phyloP scores from a whole-genome alignment of 2,888 invertebrate species.

The Cheilosia pagana region DNA sequence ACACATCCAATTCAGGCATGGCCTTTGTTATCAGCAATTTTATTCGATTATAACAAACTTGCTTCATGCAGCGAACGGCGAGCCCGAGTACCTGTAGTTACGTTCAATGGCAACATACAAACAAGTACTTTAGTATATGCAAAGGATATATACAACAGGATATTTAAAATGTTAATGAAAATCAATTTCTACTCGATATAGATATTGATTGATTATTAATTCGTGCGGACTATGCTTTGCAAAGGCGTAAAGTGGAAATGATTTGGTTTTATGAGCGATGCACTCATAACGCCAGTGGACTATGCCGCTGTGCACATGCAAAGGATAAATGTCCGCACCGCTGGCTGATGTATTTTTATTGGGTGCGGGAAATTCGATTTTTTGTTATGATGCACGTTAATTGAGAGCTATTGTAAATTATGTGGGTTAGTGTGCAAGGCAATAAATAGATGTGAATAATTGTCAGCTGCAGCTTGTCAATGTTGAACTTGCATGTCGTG shows the following conservation, averaged over 20 bases:
- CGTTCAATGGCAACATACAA: background rate
- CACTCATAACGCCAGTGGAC: background rate
- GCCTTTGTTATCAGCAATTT: slow-evolving; percentile 28
- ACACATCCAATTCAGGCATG: too few species aligned
- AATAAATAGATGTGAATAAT: too few species aligned
- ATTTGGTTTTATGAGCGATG: slow-evolving; percentile 47
- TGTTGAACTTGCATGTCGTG: too few species aligned
- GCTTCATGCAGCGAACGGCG: background rate
- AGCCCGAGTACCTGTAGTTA: too few species aligned
- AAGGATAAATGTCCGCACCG: background rate
- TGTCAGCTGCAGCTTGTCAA: too few species aligned
- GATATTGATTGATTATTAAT: slow-evolving; percentile 65
- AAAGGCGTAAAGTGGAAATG: slow-evolving; percentile 48
- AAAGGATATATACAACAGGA: background rate
- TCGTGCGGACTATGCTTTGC: slow-evolving; percentile 50
- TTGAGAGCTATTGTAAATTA: too few species aligned
- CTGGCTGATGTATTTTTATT: background rate
- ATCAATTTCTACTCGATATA: slow-evolving; percentile 51
- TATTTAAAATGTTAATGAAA: slow-evolving; percentile 52
- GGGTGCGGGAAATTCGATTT: background rate
- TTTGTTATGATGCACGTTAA: too few species aligned
- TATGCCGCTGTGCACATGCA: slow-evolving; percentile 10
- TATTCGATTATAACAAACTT: slow-evolving; percentile 18
- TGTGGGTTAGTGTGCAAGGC: too few species aligned
- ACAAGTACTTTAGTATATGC: background rate